Conservation (phyloP, 2,888 invertebrate genomes). For the Synanthedon vespiformis region DNA sequence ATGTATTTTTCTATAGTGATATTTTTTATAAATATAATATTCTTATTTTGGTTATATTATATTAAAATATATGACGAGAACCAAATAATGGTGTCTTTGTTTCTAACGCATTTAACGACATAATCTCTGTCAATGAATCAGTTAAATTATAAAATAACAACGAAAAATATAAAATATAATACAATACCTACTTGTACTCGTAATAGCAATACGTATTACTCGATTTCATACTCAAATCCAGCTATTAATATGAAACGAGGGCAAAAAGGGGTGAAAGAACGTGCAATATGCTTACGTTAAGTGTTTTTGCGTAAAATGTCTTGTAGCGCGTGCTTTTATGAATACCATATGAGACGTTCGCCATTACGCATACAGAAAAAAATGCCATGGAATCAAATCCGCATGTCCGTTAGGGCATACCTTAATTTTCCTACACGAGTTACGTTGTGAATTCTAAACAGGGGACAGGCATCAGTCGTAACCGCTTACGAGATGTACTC, state of each 20-base stretch:
- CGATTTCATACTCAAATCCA: too few relatives aligned
- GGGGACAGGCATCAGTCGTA: slow-evolving; percentile 39
- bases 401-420: slow-evolving; percentile 53
- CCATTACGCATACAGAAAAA: slow-evolving; percentile 45
- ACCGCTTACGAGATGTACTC: slow-evolving; percentile 33
- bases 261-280: neutral
- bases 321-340: slow-evolving; percentile 36
- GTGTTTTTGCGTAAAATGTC: slow-evolving; percentile 25
- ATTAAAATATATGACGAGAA: too few relatives aligned
- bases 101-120: too few relatives aligned
- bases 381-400: slow-evolving; percentile 56
- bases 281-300: neutral
- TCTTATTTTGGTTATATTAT: too few relatives aligned
- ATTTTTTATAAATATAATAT: too few relatives aligned
- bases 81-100: too few relatives aligned
- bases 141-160: too few relatives aligned
- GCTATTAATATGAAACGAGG: neutral
- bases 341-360: slow-evolving; percentile 49
- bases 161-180: too few relatives aligned
- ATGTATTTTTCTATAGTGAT: too few relatives aligned
- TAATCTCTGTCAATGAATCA: too few relatives aligned
- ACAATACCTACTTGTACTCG: too few relatives aligned
- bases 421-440: slow-evolving; percentile 53
- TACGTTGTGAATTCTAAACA: slow-evolving; percentile 47
- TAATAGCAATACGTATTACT: too few relatives aligned